phyloP scores from a whole-genome alignment of 2,797 vertebrate genomes.

The Galaxias olidus region DNA sequence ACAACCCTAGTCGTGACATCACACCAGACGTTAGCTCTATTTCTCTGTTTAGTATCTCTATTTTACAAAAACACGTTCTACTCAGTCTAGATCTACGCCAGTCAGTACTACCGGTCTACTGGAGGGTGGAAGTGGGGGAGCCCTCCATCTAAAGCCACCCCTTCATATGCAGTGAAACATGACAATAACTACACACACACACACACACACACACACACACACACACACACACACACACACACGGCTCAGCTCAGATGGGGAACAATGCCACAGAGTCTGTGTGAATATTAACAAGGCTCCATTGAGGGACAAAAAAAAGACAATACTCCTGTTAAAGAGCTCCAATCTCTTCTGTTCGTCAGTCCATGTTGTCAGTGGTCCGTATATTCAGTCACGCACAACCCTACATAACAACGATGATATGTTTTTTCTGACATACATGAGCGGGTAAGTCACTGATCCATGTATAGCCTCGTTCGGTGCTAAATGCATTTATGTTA shows the following conservation, averaged over 20 bases:
- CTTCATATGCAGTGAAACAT: not conserved
- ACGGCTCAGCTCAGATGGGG: not conserved
- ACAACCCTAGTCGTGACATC: too few relatives aligned
- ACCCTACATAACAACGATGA: too few relatives aligned
- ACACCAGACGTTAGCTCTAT: not conserved
- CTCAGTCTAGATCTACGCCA: not conserved
- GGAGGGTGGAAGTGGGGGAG: not conserved
- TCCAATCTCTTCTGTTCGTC: too few relatives aligned
- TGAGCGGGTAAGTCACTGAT: too few relatives aligned
- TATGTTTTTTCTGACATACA: too few relatives aligned
- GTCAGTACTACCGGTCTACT: not conserved
- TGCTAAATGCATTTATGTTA: too few relatives aligned
- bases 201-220: not conserved
- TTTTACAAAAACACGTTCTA: not conserved
- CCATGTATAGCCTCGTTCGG: too few relatives aligned
- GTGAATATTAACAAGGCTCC: not conserved
- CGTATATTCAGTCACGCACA: too few relatives aligned
- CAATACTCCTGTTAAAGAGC: not conserved
- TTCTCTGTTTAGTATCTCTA: not conserved
- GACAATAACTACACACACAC: slow-evolving; percentile 2
- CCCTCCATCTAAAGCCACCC: not conserved
- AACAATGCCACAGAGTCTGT: not conserved
- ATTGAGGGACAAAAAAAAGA: not conserved
- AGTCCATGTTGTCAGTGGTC: too few relatives aligned
- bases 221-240: not conserved